Evolutionary conservation across 2,888 invertebrate species (phyloP), one percentile per base, ranked within the genome.

Genomic region (Drosophila nr. fundita): DNA sequence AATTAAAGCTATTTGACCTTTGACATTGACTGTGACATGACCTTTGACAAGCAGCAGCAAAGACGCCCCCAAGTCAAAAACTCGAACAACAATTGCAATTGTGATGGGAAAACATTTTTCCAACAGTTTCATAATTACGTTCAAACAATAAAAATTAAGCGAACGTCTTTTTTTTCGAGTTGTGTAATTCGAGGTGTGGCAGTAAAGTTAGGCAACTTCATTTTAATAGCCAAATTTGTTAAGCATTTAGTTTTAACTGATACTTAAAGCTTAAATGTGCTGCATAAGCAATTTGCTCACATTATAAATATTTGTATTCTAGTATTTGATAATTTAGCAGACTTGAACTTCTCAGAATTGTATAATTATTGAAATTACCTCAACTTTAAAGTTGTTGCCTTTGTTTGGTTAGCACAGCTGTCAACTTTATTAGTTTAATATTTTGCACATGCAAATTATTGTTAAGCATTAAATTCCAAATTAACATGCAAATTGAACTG

Each of bases 21-120:
- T 83, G 84, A 73, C 84, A 86, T 85, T 85, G 87, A 82, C 87
- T 77, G 80, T 76, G 67, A 65, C 55, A 67, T 86, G 82, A 85
- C 82, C 87, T 87, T 83, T 84, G 58, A 32, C 69, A 69, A 73
- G 42, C 27, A 21, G 32, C 57, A 18, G 30, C 48, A 29, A 62
- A 61, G 21, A 65, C 36, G 52, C 59, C 50, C 24, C 48, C 21
- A 63, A 50, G 62, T 15, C 32, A 54, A 62, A 58, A 72, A 62
- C 38, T 62, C 15, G 15, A 38, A 54, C 27, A 74, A 63, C 73
- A 77, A 77, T 74, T 67, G 66, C 60, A 53, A 55, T 4, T 45
- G 36, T 52, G 62, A 61, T 70, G 77, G 62, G 72, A 77, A 76
- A 54, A 65, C 70, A 76, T 60, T 66, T 69, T 63, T 64, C 15